Base-by-base conservation (phyloP, 2,113 vertebrate genomes). In the Leuciscus idus region DNA sequence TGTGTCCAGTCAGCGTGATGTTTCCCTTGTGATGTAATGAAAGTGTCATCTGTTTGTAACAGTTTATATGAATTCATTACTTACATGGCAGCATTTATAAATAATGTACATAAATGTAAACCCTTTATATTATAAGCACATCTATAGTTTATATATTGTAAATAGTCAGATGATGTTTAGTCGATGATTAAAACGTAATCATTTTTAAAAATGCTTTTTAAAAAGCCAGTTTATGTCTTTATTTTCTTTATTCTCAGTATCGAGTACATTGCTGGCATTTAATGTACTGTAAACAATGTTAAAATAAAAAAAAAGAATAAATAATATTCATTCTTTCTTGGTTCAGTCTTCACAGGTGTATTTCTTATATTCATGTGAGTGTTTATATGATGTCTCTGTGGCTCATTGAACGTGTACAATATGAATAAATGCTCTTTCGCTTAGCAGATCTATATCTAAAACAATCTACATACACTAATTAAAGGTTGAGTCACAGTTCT, bases 81-180 rank as follows among this genome's bases (percentile, higher is more conserved):
- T 93, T 92, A 90, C 87, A 59, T 89, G 90, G 89, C 92, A 93
- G 92, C 92, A 92, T 94, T 93, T 95, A 94, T 95, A 95, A 92
- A 95, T 94, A 93, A 91, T 95, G 94, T 94, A 95, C 91, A 95
- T 95, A 94, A 93, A 92, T 92, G 93, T 93, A 95, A 92, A 94
- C 92, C 93, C 94, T 95, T 95, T 95, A 93, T 95, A 95, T 95
- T 94, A 90, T 89, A 92, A 91, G 93, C 93, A 91, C 91, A 94
- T 93, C 92, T 95, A 91, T 95, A 95, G 94, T 94, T 95, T 95
- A 90, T 94, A 96, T 92, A 94, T 91, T 95, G 94, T 96, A 95
- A 93, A 96, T 95, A 94, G 91, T 70, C 89, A 91, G 89, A 90
- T 87, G 88, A 92, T 91, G 90, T 94, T 93, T 93, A 94, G 94